Percentiles rank a stretch among this genome's conserved stretches.
phyloP scores from a whole-genome alignment of 2,888 invertebrate genomes.

The Coleophora deauratella region DNA sequence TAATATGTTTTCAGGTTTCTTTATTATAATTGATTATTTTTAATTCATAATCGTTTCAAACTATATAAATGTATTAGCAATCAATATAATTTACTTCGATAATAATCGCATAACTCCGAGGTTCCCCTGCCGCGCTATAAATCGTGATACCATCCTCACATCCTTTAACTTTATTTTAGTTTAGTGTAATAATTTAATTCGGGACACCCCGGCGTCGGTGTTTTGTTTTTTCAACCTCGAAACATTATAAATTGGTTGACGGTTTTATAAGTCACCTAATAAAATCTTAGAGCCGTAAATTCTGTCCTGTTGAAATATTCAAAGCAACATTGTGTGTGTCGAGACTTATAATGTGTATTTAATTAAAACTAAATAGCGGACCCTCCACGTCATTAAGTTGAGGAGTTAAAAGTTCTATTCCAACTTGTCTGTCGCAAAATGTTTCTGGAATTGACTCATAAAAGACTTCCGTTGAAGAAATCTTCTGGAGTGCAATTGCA shows the following conservation, averaged over 20 bases:
- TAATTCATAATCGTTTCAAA: too few relatives aligned
- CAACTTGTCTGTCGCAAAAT: conserved; percentile 5
- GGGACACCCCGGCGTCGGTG: conserved; percentile 2
- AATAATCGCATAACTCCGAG: neutral
- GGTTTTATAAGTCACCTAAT: conserved; percentile 20
- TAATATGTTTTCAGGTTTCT: too few relatives aligned
- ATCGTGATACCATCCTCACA: conserved; percentile 4
- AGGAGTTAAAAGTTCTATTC: neutral
- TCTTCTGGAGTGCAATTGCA: neutral
- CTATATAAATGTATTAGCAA: too few relatives aligned
- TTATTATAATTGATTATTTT: too few relatives aligned
- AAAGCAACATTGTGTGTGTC: conserved; percentile 9
- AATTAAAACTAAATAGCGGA: neutral
- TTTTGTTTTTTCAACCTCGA: conserved; percentile 5
- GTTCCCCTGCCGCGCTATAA: conserved; percentile 7
- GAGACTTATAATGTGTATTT: neutral
- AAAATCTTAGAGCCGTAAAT: conserved; percentile 23
- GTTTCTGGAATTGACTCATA: conserved; percentile 45
- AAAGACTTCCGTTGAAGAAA: conserved; percentile 27
- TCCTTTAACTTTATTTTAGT: conserved; percentile 10
- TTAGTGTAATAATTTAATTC: conserved; percentile 8
- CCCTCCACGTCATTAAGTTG: conserved; percentile 11
- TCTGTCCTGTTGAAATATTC: conserved; percentile 11
- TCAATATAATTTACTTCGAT: too few relatives aligned
- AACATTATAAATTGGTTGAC: conserved; percentile 19